Evolutionary conservation across 2,797 vertebrate genomes (phyloP), one percentile per base, ranked within the genome.

Genomic region (Sciaenops ocellatus): DNA sequence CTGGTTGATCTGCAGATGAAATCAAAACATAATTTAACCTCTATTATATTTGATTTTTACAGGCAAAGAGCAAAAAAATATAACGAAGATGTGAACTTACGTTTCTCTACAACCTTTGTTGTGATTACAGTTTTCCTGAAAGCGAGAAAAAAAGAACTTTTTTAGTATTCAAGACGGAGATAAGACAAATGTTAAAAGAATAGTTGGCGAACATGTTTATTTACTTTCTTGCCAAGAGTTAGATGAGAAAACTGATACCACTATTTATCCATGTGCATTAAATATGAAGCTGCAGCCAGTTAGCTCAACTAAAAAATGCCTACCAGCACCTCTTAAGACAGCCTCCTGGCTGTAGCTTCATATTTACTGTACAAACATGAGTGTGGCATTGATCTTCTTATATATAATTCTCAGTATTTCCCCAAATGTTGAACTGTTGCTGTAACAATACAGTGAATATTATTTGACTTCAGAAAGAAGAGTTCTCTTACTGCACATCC

Each of bases 401-500:
- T 30, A 30, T 30, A 6, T 30, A 30, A 30, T 30, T 30, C 6
- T 30, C 30, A 30, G 30, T 30, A 30, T 30, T 30, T 30, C 6
- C 30, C 30, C 30, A 6, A 30, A 30, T 30, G 30, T 30, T 30
- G 30, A 30, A 30, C 1, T 30, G 30, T 30, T 30, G 30, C 34
- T 38, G 3, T 38, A 38, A 38, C 34, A 38, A 38, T 38, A 38
- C 8, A 38, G 34, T 38, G 34, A 38, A 38, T 38, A 38, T 38
- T 38, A 38, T 38, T 9, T 38, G 34, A 34, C 34, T 34, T 34
- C 30, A 34, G 30, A 34, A 34, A 34, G 2, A 12, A 16, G 20
- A 22, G 20, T 24, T 17, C 20, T 6, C 91, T 86, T 92, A 96
- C 96, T 56, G 87, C 54, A 64, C 0, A 0, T 90, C 88, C 5